These are phyloP conservation scores for Lepus timidus DNA, from an alignment of 2,113 vertebrate species.

Conservation along the genomic window DNA sequence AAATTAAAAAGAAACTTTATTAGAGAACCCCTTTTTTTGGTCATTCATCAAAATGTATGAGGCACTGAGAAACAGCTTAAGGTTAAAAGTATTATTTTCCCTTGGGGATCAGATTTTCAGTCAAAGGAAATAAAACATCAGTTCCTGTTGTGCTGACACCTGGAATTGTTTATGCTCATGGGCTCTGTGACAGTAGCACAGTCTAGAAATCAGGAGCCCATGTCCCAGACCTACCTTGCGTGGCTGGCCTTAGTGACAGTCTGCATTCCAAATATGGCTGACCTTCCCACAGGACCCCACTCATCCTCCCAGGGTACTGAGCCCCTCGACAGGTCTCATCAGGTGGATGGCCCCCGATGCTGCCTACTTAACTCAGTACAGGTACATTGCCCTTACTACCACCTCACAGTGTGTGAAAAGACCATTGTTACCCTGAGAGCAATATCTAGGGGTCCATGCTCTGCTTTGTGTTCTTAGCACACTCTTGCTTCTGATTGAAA, in stretches of 20 bases:
- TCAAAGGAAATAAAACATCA: not conserved
- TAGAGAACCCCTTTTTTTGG: not conserved
- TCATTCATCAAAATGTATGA: not conserved
- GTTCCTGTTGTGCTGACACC: not conserved
- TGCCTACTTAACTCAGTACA: not conserved
- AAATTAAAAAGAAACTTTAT: not conserved
- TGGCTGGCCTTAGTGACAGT: not conserved
- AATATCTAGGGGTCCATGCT: fast-evolving
- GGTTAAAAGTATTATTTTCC: not conserved
- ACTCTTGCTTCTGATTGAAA: not conserved
- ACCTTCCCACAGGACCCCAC: not conserved
- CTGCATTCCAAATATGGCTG: not conserved
- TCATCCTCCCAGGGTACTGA: not conserved
- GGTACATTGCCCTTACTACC: not conserved
- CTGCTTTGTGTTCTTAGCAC: not conserved
- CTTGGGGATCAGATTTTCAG: not conserved
- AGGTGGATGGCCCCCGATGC: no score
- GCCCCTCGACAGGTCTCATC: not conserved
- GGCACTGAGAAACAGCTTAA: not conserved
- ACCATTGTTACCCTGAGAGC: not conserved
- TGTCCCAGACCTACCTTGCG: not conserved
- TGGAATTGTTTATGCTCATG: not conserved
- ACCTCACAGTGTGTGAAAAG: fast-evolving
- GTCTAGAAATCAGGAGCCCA: not conserved
- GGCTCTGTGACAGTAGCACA: not conserved